Evolutionary conservation across 2,113 vertebrate genomes (phyloP).

Genomic region (Megaceryle maxima): DNA sequence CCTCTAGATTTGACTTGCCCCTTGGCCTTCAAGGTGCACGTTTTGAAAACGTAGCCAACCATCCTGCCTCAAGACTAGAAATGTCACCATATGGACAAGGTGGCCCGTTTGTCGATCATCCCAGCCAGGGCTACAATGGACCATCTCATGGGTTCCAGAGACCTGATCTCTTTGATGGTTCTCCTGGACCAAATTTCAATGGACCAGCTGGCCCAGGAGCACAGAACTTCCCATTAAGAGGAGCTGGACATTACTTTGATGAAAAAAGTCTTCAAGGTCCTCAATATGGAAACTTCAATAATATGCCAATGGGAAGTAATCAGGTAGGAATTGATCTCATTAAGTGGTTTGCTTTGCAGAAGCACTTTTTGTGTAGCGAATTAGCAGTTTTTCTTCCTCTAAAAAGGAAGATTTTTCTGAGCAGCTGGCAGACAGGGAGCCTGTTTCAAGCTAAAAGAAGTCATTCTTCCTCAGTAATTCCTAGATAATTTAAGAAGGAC

Average conservation of each 20-base stretch:
- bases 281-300: conserved; percentile 77
- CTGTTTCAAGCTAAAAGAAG: not conserved
- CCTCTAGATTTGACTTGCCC: conserved; percentile 78
- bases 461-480: not conserved
- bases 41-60: conserved; percentile 76
- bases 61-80: conserved; percentile 80
- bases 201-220: conserved; percentile 78
- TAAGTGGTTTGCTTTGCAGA: not conserved
- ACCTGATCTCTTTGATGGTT: conserved; percentile 79
- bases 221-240: conserved; percentile 77
- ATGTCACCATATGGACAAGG: conserved; percentile 75
- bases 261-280: conserved; percentile 80
- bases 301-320: conserved; percentile 71
- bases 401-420: not conserved
- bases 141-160: conserved; percentile 82
- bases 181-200: conserved; percentile 83
- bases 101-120: conserved; percentile 81
- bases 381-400: not conserved
- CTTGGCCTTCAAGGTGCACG: conserved; percentile 77
- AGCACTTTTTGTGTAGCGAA: not conserved
- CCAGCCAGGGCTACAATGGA: conserved; percentile 78
- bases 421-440: not conserved
- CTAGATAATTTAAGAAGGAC: not conserved
- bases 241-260: conserved; percentile 82
- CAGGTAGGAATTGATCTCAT: conserved; percentile 71